Evolutionary conservation across 2,113 vertebrate species (phyloP).

Genomic region (Gymnarchus niloticus): DNA sequence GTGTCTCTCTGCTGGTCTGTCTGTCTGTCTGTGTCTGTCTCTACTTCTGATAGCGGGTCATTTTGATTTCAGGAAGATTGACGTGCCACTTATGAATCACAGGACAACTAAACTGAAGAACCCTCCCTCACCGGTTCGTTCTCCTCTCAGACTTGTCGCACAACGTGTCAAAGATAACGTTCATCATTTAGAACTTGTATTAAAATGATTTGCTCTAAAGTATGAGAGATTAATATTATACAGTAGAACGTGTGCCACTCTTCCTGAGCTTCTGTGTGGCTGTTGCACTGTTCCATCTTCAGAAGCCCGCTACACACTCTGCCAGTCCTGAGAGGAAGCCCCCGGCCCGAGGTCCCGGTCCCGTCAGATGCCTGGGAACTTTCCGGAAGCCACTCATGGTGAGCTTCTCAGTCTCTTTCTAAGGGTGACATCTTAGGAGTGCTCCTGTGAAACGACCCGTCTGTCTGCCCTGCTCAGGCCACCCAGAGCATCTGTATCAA

Average conservation of each 20-base stretch:
- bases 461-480: too few species aligned
- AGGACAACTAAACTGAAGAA: slow-evolving; percentile 45
- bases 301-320: slow-evolving; percentile 41
- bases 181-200: background rate
- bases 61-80: slow-evolving; percentile 39
- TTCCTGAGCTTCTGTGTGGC: background rate
- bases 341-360: slow-evolving; percentile 24
- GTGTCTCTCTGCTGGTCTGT: background rate
- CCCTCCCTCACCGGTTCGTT: slow-evolving; percentile 43
- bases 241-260: background rate
- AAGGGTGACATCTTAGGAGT: background rate
- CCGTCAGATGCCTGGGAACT: slow-evolving; percentile 37
- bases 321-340: slow-evolving; percentile 28
- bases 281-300: slow-evolving; percentile 22
- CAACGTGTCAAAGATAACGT: background rate
- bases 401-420: background rate
- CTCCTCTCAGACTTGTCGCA: background rate
- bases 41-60: background rate
- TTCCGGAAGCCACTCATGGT: slow-evolving; percentile 65
- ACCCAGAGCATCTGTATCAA: slow-evolving; percentile 63
- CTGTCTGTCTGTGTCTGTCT: background rate
- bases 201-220: background rate
- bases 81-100: slow-evolving; percentile 39
- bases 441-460: too few species aligned
- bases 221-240: background rate